phyloP scores from a whole-genome alignment of 2,113 vertebrate species.

The Bubo scandiacus region DNA sequence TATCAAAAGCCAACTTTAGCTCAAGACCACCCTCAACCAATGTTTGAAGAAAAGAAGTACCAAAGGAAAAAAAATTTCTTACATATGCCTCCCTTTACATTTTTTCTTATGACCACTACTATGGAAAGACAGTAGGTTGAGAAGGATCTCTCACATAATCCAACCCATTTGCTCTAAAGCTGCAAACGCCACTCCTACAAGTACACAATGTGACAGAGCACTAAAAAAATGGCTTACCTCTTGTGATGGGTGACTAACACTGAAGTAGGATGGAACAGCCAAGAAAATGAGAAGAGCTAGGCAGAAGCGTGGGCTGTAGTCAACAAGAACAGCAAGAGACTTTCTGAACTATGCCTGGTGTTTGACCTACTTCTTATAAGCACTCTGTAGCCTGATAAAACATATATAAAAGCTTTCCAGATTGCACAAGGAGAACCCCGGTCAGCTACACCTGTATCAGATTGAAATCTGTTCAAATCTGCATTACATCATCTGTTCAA shows the following conservation, averaged over 20 bases:
- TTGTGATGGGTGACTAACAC: slow-evolving; percentile 52
- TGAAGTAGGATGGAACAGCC: slow-evolving; percentile 40
- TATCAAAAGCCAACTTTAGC: not conserved
- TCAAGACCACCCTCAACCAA: not conserved
- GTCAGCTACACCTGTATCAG: slow-evolving; percentile 3
- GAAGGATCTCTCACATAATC: not conserved
- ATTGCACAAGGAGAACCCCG: not conserved
- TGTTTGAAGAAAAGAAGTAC: not conserved
- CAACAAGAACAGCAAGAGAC: slow-evolving; percentile 62
- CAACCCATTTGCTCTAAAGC: not conserved
- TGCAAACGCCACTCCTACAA: slow-evolving; percentile 1
- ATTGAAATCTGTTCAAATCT: not conserved
- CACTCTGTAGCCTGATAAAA: slow-evolving; percentile 16
- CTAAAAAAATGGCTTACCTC: slow-evolving; percentile 42
- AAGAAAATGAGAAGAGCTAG: slow-evolving; percentile 43
- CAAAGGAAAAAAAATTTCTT: not conserved
- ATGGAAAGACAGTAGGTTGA: not conserved
- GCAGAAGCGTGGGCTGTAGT: slow-evolving; percentile 52
- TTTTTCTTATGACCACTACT: not conserved
- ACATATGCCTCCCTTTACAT: not conserved
- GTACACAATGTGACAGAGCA: not conserved
- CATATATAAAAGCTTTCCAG: slow-evolving; percentile 10
- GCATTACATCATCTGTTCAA: not conserved
- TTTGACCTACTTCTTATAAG: slow-evolving; percentile 56
- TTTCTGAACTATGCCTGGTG: slow-evolving; percentile 49